Base-by-base conservation (phyloP, 2,113 vertebrate species). In the Antechinus stuartii region DNA sequence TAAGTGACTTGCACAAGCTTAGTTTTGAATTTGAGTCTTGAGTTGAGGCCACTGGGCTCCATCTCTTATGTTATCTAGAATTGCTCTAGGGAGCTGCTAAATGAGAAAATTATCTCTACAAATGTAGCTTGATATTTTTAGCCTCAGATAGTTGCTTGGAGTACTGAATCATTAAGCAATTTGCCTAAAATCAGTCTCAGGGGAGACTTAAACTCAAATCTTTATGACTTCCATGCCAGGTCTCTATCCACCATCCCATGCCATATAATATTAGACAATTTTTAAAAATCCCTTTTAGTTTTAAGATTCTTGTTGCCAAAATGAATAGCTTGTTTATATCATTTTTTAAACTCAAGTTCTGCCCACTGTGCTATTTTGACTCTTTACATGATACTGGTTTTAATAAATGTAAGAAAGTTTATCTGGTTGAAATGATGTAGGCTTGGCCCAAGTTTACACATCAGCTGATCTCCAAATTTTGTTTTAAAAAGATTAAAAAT, bases 391-490 rank as follows among this genome's bases (percentile, higher is more conserved):
- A 12, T 76, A 9, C 27, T 3, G 35, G 35, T 57, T 91, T 1
- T 50, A 27, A 54, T 55, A 90, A 89, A 27, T n/a, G 55, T 10
- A 90, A 0, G 25, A 26, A 42, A 57, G 55, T 49, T 0, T 24
- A 49, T 19, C 42, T 84, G 42, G 68, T 19, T 84, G 68, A 68
- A 27, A 14, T 84, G 26, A 57, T 84, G 11, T 35, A 95, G 52
- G 12, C 84, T 94, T 50, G 54, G n/a, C 49, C 49, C 47, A 52
- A 89, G 42, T 56, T 76, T 23, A 19, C 11, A 19, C 49, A n/a
- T 54, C 49, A 92, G 1, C 90, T 89, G 24, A 76, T 92, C 27
- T 96, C 22, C 19, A 92, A 84, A 55, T 27, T 89, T 96, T n/a
- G 55, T 49, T 93, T 93, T 56, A 46, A 11, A 56, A 46, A 2